A percentile compares a stretch with the other conserved stretches of the same genome.
Conservation (phyloP, 2,797 vertebrate species). For the Scarus forsteni region DNA sequence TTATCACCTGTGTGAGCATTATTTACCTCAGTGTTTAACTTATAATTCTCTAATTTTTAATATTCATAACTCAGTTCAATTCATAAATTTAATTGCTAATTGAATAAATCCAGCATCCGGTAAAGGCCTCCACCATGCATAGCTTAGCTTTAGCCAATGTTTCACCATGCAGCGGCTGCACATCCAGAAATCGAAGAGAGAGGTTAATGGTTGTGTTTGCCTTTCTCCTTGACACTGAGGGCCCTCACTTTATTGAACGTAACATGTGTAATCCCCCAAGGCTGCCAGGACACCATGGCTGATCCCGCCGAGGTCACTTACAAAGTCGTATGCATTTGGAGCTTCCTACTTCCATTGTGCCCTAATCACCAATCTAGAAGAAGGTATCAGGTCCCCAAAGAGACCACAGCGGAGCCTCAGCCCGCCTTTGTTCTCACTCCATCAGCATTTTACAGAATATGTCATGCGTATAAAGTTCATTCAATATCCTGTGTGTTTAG, state of each 20-base stretch:
- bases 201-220: slow-evolving; percentile 86
- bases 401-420: slow-evolving; percentile 65
- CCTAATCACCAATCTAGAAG: slow-evolving; percentile 86
- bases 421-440: slow-evolving; percentile 73
- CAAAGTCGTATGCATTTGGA: slow-evolving; percentile 86
- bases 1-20: background rate
- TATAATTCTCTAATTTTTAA: slow-evolving; percentile 23
- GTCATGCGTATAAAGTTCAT: slow-evolving; percentile 73
- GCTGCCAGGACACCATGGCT: slow-evolving; percentile 77
- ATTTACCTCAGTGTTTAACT: background rate
- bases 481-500: slow-evolving; percentile 74
- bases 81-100: slow-evolving; percentile 45
- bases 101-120: slow-evolving; percentile 48
- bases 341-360: slow-evolving; percentile 83
- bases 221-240: slow-evolving; percentile 86
- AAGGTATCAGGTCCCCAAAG: slow-evolving; percentile 78
- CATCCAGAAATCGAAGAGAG: slow-evolving; percentile 74
- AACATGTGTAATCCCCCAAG: slow-evolving; percentile 87
- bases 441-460: slow-evolving; percentile 82
- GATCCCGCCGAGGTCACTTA: slow-evolving; percentile 85
- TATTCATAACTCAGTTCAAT: slow-evolving; percentile 41
- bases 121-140: slow-evolving; percentile 25
- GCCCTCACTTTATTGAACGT: slow-evolving; percentile 87
- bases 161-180: slow-evolving; percentile 62
- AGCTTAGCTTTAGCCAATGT: slow-evolving; percentile 51